A percentile compares a stretch with the other conserved stretches of the same genome.
Evolutionary conservation across 2,888 invertebrate species (phyloP).

Genomic region (Trachelus troglodyta): DNA sequence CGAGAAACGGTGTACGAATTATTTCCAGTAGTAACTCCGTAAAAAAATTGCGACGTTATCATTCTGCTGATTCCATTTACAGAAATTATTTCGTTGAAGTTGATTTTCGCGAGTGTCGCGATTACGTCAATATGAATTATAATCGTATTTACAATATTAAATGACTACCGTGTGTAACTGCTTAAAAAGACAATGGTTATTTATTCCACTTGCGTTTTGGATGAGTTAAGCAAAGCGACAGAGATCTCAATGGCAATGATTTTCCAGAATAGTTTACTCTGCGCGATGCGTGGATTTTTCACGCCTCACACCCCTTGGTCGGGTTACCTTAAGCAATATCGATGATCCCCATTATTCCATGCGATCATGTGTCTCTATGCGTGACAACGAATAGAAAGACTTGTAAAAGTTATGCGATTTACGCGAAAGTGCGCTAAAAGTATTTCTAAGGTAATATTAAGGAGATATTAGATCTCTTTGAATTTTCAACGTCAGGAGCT

Average conservation of each 20-base stretch:
- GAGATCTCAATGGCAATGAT: neutral
- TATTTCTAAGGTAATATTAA: neutral
- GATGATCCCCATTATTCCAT: neutral
- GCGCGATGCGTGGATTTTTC: neutral
- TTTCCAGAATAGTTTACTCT: neutral
- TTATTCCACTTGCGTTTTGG: neutral
- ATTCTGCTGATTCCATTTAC: neutral
- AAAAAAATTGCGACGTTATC: neutral
- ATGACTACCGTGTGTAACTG: neutral
- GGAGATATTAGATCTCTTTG: neutral
- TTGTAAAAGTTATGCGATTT: neutral
- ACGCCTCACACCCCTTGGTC: neutral
- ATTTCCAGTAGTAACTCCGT: neutral
- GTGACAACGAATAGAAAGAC: neutral
- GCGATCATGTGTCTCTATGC: neutral
- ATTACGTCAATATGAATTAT: neutral
- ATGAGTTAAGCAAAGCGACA: neutral
- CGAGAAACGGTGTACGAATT: neutral
- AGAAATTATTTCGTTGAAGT: neutral
- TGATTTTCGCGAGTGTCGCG: neutral
- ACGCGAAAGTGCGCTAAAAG: neutral
- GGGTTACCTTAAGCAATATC: neutral
- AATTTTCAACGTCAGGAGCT: neutral
- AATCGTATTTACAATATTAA: neutral
- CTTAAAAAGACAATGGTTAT: neutral